Base-by-base conservation (phyloP, 2,888 invertebrate genomes). In the Caenorhabditis macrosperma region DNA sequence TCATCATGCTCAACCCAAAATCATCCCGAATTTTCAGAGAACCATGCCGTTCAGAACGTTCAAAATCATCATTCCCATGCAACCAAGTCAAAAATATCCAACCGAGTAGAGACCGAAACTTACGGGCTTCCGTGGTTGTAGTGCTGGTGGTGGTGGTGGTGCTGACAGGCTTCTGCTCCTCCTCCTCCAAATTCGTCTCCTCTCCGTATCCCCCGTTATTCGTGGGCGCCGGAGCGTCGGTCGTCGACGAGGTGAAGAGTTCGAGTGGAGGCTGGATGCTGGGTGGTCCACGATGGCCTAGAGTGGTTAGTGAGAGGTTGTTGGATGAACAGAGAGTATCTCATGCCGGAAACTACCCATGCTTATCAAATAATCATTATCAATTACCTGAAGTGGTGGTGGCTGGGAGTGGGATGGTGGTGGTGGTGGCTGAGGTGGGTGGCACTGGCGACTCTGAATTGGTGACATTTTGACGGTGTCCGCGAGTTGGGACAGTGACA, bases 201-300 rank as follows among this genome's bases (percentile, higher is more conserved):
- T 71, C 77, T 24, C 78, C 78, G 35, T 78, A 78, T 0, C 78
- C 78, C 22, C 71, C 66, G 10, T 30, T 24, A 24, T 46, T 59
- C 15, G 30, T 35, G 7, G 54, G 35, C 15, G n/a, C n/a, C n/a
- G 61, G 28, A 17, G 72, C 9, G 6, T 15, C 28, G 17, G 59
- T 35, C 5, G 64, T 30, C 0, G 69, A 12, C 0, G 67, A 55
- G 5, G 64, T 69, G 44, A 59, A 38, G 10, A 38, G 12, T 35
- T 48, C 78, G 1, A 55, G 24, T 7, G 72, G 61, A 30, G 78
- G 78, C 35, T 63, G 54, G 48, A 74, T 74, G 57, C 68, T 68
- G 22, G 78, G 78, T 28, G 78, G 78, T 35, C 78, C 78, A 26
- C 78, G 72, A 12, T 57, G 50, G 38, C 54, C 67, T 68, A 22